Conservation (phyloP, 2,888 invertebrate species). For the Strigamia crassipes region DNA sequence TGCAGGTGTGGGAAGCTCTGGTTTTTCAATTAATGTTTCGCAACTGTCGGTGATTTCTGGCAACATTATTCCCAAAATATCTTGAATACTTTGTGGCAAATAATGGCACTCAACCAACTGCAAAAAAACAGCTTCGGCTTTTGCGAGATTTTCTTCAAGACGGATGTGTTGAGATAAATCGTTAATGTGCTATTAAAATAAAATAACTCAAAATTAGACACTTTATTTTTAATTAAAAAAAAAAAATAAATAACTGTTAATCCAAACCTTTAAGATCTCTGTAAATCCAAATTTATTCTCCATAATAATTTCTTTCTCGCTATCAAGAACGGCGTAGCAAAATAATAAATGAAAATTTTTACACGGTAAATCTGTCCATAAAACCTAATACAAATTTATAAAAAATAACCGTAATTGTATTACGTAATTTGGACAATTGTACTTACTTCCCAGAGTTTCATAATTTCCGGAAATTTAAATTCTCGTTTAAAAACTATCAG, state of each 20-base stretch:
- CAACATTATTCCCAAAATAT: conserved; percentile 10
- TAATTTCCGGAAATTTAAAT: conserved; percentile 81
- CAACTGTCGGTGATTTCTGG: not conserved
- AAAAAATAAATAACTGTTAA: too few relatives aligned
- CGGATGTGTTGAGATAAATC: conserved; percentile 47
- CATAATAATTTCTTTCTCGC: conserved; percentile 84
- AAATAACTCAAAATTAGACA: not conserved
- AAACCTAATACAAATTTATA: conserved; percentile 58
- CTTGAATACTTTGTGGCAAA: conserved; percentile 19
- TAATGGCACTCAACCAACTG: conserved; percentile 43
- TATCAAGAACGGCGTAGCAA: conserved; percentile 88
- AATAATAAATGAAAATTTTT: conserved; percentile 93
- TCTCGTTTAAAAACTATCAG: conserved; percentile 95
- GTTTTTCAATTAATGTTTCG: not conserved
- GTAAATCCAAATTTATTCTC: conserved; percentile 91
- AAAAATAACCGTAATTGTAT: not conserved
- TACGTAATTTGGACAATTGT: not conserved
- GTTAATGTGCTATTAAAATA: conserved; percentile 46
- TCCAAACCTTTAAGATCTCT: conserved; percentile 84
- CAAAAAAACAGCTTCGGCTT: conserved; percentile 48
- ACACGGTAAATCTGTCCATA: conserved; percentile 95
- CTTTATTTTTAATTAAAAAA: not conserved
- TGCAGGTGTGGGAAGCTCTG: not conserved
- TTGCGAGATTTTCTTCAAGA: conserved; percentile 46
- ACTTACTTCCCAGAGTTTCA: conserved; percentile 89